Evolutionary conservation across 2,888 invertebrate genomes (phyloP), one percentile per base, ranked within the genome.

Genomic region (Poecilobothrus nobilitatus): DNA sequence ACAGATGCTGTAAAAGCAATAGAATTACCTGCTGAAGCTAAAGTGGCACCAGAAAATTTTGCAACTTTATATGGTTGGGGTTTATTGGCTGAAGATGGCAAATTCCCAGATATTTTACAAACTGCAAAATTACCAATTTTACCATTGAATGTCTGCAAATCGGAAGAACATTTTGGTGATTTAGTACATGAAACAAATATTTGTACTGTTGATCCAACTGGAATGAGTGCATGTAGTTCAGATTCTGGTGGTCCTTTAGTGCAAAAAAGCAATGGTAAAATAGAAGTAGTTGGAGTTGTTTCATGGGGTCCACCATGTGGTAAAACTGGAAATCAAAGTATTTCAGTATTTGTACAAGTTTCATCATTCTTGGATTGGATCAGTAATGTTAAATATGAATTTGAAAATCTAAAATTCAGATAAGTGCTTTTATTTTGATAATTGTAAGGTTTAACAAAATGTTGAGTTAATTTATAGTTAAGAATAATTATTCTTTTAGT

Each of bases 291-390:
- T 65, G 82, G 82, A 68, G 71, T 81, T 63, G 79, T 80, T 21
- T 80, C 81, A 15, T 81, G 81, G 80, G 81, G 80, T 9, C 27
- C 68, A 10, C 79, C 79, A 8, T 80, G 80, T 67, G 79, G 78
- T 15, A n/a, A 22, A 0, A 66, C 67, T 2, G 72, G 73, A 22
- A 68, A 72, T 34, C 78, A 79, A 1, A 66, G 66, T n/a, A n/a
- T 65, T 9, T 76, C 79, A 0, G 78, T 80, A 5, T 80, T 77
- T 74, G 78, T 78, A 0, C 75, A 78, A 20, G 78, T 79, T 5
- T 75, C 80, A 1, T 74, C 76, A 12, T 80, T 76, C 73, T 22
- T 76, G 63, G 72, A 76, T 61, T 80, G 78, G 77, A 41, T 69
- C n/a, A 15, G 21, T 62, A 41, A 66, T 33, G 53, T 65, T n/a